phyloP scores from a whole-genome alignment of 2,888 invertebrate species.

The Dolomedes plantarius region DNA sequence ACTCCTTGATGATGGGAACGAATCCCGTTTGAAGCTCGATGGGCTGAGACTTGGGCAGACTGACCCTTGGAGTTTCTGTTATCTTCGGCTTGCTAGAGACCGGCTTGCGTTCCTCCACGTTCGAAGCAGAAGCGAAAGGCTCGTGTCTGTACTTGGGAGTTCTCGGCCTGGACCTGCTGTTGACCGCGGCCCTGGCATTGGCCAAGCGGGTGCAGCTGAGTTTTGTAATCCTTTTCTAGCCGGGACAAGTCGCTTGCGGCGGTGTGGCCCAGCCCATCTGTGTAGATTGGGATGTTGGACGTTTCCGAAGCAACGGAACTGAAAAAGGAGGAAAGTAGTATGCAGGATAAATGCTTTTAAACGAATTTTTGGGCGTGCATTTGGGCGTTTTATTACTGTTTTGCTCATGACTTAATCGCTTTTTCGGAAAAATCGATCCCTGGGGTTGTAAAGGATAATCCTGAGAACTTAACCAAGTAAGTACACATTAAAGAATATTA shows the following conservation, averaged over 20 bases:
- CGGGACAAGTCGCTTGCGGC: slow-evolving; percentile 45
- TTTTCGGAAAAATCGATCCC: too few relatives aligned
- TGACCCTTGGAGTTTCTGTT: background rate
- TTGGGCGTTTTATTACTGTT: background rate
- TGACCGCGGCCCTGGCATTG: background rate
- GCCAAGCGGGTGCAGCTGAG: slow-evolving; percentile 18
- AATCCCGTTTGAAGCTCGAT: slow-evolving; percentile 54
- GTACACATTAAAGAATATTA: too few relatives aligned
- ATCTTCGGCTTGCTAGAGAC: background rate
- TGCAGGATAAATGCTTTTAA: too few relatives aligned
- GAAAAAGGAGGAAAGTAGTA: background rate
- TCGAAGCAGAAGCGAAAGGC: slow-evolving; percentile 27
- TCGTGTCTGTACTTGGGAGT: slow-evolving; percentile 4
- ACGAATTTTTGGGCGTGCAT: too few relatives aligned
- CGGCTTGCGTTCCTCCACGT: slow-evolving; percentile 27
- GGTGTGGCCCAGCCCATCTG: slow-evolving; percentile 32
- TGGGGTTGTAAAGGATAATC: too few relatives aligned
- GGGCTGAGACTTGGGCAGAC: slow-evolving; percentile 1
- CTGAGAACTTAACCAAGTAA: too few relatives aligned
- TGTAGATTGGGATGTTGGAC: slow-evolving; percentile 34
- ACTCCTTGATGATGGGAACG: slow-evolving; percentile 41
- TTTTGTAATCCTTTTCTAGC: slow-evolving; percentile 50
- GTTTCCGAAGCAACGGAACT: slow-evolving; percentile 24
- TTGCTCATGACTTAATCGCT: too few relatives aligned
- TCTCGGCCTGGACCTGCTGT: background rate